A percentile compares a stretch with the other conserved stretches of the same genome.
These are phyloP conservation scores for Actenoides lindsayi DNA, from an alignment of 2,113 vertebrate genomes.

Conservation along the genomic window DNA sequence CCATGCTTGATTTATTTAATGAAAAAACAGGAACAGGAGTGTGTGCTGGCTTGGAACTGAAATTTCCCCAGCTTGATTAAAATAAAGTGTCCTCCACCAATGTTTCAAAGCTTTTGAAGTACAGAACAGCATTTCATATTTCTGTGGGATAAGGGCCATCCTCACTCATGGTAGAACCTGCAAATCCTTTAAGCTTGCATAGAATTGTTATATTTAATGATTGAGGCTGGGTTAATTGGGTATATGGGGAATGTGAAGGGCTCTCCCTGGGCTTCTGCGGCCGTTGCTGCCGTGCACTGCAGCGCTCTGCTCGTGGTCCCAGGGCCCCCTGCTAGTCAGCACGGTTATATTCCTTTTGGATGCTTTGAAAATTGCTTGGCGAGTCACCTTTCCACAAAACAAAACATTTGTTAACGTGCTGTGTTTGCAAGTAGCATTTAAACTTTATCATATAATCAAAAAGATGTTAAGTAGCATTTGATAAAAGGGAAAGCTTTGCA, in stretches of 20 bases:
- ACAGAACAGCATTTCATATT: not conserved
- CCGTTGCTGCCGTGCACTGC: not conserved
- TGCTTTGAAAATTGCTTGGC: not conserved
- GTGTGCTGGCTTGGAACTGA: not conserved
- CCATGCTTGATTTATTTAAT: not conserved
- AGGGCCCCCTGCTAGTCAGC: not conserved
- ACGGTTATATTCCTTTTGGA: not conserved
- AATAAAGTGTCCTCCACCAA: not conserved
- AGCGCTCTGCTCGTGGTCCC: not conserved
- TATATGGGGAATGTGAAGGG: fast-evolving
- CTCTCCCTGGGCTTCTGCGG: not conserved
- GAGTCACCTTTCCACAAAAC: not conserved
- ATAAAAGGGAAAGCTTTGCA: not conserved
- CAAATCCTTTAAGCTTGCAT: not conserved
- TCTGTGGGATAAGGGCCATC: not conserved
- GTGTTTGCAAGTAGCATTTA: not conserved
- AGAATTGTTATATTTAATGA: not conserved
- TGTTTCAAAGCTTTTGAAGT: not conserved
- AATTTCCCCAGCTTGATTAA: not conserved
- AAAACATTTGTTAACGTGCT: not conserved
- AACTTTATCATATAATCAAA: not conserved
- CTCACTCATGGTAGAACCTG: not conserved
- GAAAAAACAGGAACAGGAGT: not conserved
- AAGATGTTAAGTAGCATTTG: not conserved
- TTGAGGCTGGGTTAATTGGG: not conserved